Evolutionary conservation across 1,140 invertebrate genomes (phyloP).

Genomic region (Pseudomyrmex cubaensis): DNA sequence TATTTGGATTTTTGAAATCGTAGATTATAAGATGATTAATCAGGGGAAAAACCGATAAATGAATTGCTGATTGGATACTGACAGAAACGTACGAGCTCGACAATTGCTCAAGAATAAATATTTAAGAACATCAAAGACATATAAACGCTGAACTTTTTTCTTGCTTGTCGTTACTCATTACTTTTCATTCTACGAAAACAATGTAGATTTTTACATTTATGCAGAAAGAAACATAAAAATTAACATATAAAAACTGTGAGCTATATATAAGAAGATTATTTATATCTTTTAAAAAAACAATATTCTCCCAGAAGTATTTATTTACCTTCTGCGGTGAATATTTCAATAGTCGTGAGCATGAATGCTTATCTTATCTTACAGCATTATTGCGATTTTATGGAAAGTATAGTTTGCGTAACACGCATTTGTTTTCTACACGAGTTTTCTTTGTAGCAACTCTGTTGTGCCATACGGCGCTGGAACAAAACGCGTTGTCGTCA

Average conservation of each 20-base stretch:
- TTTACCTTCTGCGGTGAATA: no score
- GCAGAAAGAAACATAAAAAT: background rate
- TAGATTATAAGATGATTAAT: conserved; percentile 3
- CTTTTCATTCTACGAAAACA: no score
- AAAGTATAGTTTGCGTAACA: conserved; percentile 23
- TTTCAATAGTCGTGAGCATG: background rate
- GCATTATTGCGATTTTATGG: conserved; percentile 36
- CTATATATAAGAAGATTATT: background rate
- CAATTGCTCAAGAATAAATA: background rate
- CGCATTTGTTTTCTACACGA: background rate
- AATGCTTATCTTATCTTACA: conserved; percentile 30
- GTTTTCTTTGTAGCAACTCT: background rate
- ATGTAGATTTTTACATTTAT: background rate
- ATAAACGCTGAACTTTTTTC: no score
- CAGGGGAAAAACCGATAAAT: background rate
- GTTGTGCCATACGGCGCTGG: conserved; percentile 12
- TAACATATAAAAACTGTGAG: background rate
- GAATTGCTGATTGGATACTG: background rate
- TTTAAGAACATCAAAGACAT: background rate
- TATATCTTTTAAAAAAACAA: background rate
- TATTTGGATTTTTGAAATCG: background rate
- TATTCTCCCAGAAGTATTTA: background rate
- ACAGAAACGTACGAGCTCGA: background rate
- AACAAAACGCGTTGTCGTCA: conserved; percentile 33
- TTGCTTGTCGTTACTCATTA: no score